A percentile compares a stretch with the other conserved stretches of the same genome.
phyloP scores from a whole-genome alignment of 2,113 vertebrate species.

The Mus pahari region DNA sequence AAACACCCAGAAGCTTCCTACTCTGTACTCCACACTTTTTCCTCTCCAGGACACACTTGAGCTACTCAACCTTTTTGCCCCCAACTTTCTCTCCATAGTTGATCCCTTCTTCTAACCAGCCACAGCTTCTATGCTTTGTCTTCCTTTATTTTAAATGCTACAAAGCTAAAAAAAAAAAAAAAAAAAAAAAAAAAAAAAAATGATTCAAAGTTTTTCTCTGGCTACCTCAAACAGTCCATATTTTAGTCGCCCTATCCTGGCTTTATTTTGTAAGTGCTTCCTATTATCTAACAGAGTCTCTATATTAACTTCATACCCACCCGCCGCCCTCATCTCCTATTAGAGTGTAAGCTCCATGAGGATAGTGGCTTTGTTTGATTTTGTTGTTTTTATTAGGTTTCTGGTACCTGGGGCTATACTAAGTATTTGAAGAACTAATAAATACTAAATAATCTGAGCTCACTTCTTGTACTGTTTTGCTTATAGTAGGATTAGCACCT shows the following conservation, averaged over 20 bases:
- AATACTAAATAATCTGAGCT: background rate
- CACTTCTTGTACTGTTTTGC: background rate
- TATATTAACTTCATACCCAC: background rate
- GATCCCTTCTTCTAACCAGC: background rate
- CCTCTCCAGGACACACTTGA: background rate
- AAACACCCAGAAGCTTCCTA: background rate
- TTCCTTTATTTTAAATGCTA: background rate
- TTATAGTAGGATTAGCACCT: background rate
- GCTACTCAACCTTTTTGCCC: background rate
- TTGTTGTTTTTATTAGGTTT: slow-evolving; percentile 12
- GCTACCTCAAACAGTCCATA: background rate
- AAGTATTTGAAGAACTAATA: slow-evolving; percentile 51
- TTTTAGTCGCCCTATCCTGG: background rate
- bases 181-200: too few species aligned
- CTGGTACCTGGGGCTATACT: background rate
- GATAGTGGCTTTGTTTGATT: background rate
- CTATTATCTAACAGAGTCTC: background rate
- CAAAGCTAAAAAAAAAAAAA: too few species aligned
- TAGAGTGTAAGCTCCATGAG: background rate
- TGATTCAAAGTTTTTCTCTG: too few species aligned
- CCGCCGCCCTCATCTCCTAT: too few species aligned
- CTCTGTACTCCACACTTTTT: background rate
- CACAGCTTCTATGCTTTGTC: background rate
- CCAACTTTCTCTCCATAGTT: background rate
- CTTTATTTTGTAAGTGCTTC: background rate